Conservation (phyloP, 2,888 invertebrate genomes). For the Xylophagus ater region DNA sequence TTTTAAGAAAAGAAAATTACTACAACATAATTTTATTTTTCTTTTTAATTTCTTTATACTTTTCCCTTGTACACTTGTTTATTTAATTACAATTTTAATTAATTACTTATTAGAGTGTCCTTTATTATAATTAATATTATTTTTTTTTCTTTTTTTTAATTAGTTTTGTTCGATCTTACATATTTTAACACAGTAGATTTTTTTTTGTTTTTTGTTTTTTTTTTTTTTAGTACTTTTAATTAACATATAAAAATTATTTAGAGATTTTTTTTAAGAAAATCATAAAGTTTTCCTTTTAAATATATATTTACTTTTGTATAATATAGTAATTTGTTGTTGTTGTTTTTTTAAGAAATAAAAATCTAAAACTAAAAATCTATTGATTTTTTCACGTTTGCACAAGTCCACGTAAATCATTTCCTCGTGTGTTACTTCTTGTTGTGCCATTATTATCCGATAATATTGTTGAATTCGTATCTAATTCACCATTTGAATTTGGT, state of each 20-base stretch:
- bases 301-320: neutral
- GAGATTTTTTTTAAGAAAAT: neutral
- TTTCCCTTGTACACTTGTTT: conserved; percentile 2
- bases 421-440: no score
- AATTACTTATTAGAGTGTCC: no score
- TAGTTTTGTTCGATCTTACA: conserved; percentile 11
- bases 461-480: conserved; percentile 28
- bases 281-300: neutral
- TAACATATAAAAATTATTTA: conserved; percentile 3
- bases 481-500: conserved; percentile 31
- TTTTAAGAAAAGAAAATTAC: conserved; percentile 10
- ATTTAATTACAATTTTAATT: no score
- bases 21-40: conserved; percentile 15
- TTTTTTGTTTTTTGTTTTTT: neutral
- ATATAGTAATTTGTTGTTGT: no score
- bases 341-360: no score
- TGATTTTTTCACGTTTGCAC: conserved; percentile 31
- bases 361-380: no score
- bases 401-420: conserved; percentile 33
- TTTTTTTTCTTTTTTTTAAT: no score
- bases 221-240: conserved; percentile 1
- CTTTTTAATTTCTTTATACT: conserved; percentile 1
- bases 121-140: no score
- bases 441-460: no score
- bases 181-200: conserved; percentile 10